Base-by-base conservation (phyloP, 2,797 vertebrate genomes). In the Buphagus erythrorhynchus region DNA sequence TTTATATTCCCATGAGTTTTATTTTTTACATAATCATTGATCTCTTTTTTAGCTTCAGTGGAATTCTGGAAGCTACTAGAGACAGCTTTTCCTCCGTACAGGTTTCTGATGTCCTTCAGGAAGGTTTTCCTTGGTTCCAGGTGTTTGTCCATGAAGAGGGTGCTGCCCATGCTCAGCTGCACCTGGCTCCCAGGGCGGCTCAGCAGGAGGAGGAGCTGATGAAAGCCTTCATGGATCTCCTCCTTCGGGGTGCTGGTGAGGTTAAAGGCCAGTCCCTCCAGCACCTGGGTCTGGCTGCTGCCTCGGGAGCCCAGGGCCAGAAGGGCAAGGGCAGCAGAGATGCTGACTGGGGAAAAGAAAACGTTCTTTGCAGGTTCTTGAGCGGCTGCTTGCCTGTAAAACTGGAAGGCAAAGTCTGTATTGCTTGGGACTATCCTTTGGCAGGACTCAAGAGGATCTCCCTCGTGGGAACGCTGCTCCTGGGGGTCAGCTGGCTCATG, bases 271-370 rank as follows among this genome's bases (percentile, higher is more conserved):
- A 99, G 90, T 21, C 90, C 95, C 79, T 97, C 90, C 71, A 98
- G 97, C 78, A 99, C 86, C 96, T 99, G 97, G 5, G 79, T 83
- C 40, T 96, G 97, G 54, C 98, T 99, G 3, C 92, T 91, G 2
- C 72, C 95, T 12, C 90, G 95, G 45, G 98, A 98, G 1, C 99
- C 99, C 5, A 98, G 71, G 5, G 98, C 97, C n/a, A 99, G 63
- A 96, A 99, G 93, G 31, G 98, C 97, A 65, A 99, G 97, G 69
- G 98, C 98, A 2, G 96, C 80, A 24, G 98, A 96, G 35, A 99
- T 97, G 68, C 98, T 98, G 74, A 98, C 19, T 0, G 99, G 98
- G 0, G 99, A 99, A 92, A 98, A 99, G 95, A 99, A 99, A 94
- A 98, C 79, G 69, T 99, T 99, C 66, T 98, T 98, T 4, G 86